Percentiles rank a stretch among this genome's conserved stretches.
These are phyloP conservation scores for Enteromius viviparus DNA, from an alignment of 2,797 vertebrate species.

Conservation along the genomic window DNA sequence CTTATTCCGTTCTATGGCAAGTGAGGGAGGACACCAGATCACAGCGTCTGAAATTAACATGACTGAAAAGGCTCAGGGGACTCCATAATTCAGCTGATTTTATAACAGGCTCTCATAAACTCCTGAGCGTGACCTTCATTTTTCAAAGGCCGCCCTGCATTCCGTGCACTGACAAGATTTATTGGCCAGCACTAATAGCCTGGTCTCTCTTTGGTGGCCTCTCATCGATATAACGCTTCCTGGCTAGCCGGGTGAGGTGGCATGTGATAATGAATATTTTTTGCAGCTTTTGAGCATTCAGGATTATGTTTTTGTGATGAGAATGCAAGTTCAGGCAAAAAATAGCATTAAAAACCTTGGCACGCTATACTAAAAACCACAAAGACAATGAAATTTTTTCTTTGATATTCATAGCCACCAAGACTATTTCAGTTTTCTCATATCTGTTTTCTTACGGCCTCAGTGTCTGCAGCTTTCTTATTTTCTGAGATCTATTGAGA, in stretches of 20 bases:
- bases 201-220: conserved; percentile 66
- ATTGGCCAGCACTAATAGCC: conserved; percentile 79
- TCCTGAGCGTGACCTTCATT: conserved; percentile 81
- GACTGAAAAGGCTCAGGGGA: conserved; percentile 60
- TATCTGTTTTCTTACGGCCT: neutral
- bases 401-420: conserved; percentile 3
- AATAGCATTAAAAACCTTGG: neutral
- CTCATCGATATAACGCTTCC: conserved; percentile 61
- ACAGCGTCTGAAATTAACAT: conserved; percentile 65
- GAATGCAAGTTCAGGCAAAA: neutral
- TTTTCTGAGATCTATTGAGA: conserved; percentile 44
- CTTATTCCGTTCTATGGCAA: conserved; percentile 39
- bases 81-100: conserved; percentile 75
- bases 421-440: conserved; percentile 7
- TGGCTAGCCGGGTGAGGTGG: conserved; percentile 50
- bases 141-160: conserved; percentile 69
- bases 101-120: conserved; percentile 76
- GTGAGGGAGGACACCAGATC: conserved; percentile 37
- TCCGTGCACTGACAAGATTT: conserved; percentile 80
- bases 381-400: neutral
- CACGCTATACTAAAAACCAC: conserved; percentile 1
- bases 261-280: conserved; percentile 71
- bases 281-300: conserved; percentile 49
- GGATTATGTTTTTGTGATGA: conserved; percentile 35
- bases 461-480: conserved; percentile 30